Percentiles rank a stretch among this genome's conserved stretches.
Evolutionary conservation across 2,797 vertebrate species (phyloP).

Genomic region (Geranospiza caerulescens): DNA sequence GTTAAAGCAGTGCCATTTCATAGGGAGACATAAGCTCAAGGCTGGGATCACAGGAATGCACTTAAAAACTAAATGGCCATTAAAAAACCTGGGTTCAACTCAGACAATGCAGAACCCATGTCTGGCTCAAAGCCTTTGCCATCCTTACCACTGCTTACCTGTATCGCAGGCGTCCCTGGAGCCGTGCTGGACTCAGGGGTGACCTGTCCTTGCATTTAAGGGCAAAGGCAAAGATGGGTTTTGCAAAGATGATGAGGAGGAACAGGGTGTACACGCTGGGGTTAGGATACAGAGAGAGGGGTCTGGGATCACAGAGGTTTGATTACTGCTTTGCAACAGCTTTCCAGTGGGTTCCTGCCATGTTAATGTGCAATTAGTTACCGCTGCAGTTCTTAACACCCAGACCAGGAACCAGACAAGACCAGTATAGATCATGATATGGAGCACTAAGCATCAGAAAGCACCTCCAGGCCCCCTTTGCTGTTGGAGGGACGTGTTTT

Average conservation of each 20-base stretch:
- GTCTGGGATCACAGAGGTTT: neutral
- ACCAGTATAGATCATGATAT: neutral
- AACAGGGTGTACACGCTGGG: neutral
- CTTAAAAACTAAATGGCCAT: conserved; percentile 53
- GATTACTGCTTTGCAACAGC: neutral
- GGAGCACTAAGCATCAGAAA: neutral
- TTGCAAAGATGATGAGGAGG: neutral
- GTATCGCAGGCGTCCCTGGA: neutral
- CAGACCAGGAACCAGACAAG: neutral
- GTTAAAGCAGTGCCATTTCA: neutral
- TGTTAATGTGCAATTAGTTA: neutral
- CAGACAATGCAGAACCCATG: neutral
- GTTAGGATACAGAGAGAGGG: neutral
- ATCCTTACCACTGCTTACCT: neutral
- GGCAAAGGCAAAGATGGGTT: neutral
- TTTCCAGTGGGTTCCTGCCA: neutral
- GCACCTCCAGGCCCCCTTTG: neutral
- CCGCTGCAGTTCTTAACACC: neutral
- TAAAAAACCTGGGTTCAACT: neutral
- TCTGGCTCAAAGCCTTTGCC: conserved; percentile 46
- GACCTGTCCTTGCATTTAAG: neutral
- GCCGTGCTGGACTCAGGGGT: neutral
- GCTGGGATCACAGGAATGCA: conserved; percentile 49
- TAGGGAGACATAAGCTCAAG: neutral
- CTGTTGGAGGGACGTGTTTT: neutral